Conservation (phyloP, 2,797 vertebrate species). For the Selene dorsalis region DNA sequence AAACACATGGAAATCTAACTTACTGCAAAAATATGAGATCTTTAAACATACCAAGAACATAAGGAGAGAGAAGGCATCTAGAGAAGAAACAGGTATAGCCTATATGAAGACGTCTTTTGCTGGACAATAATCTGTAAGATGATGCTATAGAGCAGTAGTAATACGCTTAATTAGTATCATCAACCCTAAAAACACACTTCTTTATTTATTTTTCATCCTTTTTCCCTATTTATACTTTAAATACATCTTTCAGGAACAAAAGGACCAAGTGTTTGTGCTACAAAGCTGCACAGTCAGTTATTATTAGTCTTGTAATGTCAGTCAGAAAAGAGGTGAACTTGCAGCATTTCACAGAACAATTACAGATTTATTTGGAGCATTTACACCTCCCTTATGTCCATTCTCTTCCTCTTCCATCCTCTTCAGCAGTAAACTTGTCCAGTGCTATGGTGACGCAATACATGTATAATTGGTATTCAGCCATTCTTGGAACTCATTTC, state of each 20-base stretch:
- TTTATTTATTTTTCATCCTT: background rate
- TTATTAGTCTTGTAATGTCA: slow-evolving; percentile 18
- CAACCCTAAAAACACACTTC: background rate
- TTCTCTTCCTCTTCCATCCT: too few relatives aligned
- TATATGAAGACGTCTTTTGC: background rate
- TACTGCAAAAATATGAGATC: too few relatives aligned
- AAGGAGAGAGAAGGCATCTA: background rate
- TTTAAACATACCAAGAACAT: background rate
- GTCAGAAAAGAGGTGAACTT: background rate
- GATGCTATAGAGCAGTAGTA: background rate
- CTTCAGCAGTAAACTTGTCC: slow-evolving; percentile 3
- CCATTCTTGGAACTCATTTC: background rate
- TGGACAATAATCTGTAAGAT: background rate
- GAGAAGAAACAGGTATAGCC: background rate
- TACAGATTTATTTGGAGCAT: background rate
- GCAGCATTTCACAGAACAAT: slow-evolving; percentile 10
- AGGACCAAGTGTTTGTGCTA: background rate
- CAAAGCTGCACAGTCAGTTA: background rate
- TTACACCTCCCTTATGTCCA: background rate
- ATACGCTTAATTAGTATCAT: background rate
- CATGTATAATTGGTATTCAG: background rate
- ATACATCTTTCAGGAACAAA: background rate
- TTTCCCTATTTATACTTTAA: background rate
- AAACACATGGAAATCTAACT: too few relatives aligned
- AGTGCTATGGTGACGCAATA: background rate